Percentiles rank a stretch among this genome's conserved stretches.
phyloP scores from a whole-genome alignment of 2,113 vertebrate genomes.

The Kryptolebias marmoratus region DNA sequence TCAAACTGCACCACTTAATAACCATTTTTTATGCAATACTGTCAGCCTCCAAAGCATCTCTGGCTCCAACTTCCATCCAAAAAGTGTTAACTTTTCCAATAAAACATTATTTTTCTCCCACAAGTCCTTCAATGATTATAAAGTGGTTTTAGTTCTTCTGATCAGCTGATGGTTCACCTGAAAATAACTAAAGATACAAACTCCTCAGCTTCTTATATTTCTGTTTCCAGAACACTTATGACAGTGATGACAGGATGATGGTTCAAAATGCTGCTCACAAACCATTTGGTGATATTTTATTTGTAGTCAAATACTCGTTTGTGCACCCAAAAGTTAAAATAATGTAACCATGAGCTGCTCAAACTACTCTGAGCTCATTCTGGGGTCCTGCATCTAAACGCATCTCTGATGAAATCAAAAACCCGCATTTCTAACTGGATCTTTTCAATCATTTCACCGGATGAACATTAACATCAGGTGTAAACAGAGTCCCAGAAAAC shows the following conservation, averaged over 20 bases:
- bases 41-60: no score
- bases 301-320: background rate
- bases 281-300: background rate
- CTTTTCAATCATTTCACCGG: background rate
- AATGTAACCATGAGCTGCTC: background rate
- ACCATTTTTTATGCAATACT: no score
- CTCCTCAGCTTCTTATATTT: no score
- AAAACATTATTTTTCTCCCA: no score
- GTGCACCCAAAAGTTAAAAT: background rate
- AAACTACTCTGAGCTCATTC: background rate
- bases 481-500: constrained; percentile 2
- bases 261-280: background rate
- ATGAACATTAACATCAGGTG: background rate
- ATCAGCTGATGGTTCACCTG: no score
- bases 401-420: background rate
- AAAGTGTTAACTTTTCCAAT: no score
- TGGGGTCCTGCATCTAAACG: background rate
- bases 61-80: no score
- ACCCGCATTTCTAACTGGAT: background rate
- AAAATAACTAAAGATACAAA: no score
- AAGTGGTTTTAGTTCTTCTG: no score
- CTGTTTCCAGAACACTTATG: no score
- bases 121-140: no score
- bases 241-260: background rate
- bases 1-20: no score